Conservation (phyloP, 2,888 invertebrate genomes). For the Heliconius ismenius region DNA sequence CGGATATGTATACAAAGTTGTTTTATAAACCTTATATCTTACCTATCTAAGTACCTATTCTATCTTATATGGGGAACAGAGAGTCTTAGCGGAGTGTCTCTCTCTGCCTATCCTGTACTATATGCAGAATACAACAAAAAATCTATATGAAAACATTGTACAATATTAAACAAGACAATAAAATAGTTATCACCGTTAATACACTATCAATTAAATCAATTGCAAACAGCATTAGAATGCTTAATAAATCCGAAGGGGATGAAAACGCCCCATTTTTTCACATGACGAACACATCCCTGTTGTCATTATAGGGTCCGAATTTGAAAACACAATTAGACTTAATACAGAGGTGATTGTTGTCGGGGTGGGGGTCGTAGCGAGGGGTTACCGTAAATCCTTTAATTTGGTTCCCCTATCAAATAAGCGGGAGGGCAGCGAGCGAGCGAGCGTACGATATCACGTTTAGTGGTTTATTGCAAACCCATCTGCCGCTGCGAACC, state of each 20-base stretch:
- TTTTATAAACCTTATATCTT: not conserved
- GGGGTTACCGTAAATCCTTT: conserved; percentile 81
- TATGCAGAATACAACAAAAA: not conserved
- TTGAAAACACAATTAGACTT: conserved; percentile 83
- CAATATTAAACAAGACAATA: not conserved
- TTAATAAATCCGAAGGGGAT: conserved; percentile 72
- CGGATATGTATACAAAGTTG: not conserved
- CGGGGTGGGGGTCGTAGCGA: conserved; percentile 74
- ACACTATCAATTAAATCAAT: conserved; percentile 41
- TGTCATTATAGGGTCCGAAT: conserved; percentile 75
- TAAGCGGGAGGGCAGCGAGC: conserved; percentile 70
- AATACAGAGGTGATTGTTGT: conserved; percentile 82
- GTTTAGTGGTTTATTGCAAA: conserved; percentile 82
- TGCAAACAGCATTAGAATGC: conserved; percentile 64
- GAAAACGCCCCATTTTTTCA: conserved; percentile 75
- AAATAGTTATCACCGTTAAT: not conserved
- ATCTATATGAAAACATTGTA: not conserved
- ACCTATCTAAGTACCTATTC: not conserved
- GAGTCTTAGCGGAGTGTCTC: too few species aligned
- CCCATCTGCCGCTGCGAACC: conserved; percentile 71
- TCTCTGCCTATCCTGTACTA: too few species aligned
- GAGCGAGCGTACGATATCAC: conserved; percentile 74
- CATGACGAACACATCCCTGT: conserved; percentile 65
- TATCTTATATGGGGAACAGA: not conserved
- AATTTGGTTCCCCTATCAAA: conserved; percentile 82